phyloP scores from a whole-genome alignment of 2,888 invertebrate species.

The Pimpla rufipes region DNA sequence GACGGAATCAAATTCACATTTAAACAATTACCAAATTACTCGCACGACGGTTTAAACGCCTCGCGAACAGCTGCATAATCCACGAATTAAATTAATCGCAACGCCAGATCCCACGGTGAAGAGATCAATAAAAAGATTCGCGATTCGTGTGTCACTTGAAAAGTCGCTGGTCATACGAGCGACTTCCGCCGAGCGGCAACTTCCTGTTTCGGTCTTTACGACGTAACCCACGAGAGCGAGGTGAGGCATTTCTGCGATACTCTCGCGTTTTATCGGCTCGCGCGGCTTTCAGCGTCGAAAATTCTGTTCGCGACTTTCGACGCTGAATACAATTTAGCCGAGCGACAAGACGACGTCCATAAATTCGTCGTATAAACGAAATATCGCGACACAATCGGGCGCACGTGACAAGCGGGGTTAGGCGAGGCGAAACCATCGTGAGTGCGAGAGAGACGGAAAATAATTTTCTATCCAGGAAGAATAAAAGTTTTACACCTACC shows the following conservation, averaged over 20 bases:
- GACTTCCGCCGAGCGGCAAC: constrained; percentile 53
- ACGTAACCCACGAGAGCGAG: constrained; percentile 69
- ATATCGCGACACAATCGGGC: background rate
- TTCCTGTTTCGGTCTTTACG: constrained; percentile 69
- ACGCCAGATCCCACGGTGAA: background rate
- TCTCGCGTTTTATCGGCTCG: constrained; percentile 58
- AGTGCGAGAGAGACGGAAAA: too few species aligned
- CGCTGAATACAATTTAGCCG: background rate
- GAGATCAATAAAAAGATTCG: background rate
- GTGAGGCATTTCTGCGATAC: constrained; percentile 64
- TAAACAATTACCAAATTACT: background rate
- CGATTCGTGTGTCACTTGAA: background rate
- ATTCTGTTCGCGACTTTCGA: background rate
- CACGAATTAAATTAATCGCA: background rate
- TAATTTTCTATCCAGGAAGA: too few species aligned
- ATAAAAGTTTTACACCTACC: too few species aligned
- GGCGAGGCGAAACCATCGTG: too few species aligned
- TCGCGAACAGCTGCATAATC: background rate
- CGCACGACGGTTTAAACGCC: background rate
- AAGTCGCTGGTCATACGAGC: constrained; percentile 9
- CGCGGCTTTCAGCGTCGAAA: background rate
- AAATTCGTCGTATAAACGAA: constrained; percentile 1
- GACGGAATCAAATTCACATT: background rate
- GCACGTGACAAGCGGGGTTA: constrained; percentile 52
- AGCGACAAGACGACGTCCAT: background rate